Evolutionary conservation across 2,113 vertebrate species (phyloP), one percentile per base, ranked within the genome.

Genomic region (Pavo muticus): DNA sequence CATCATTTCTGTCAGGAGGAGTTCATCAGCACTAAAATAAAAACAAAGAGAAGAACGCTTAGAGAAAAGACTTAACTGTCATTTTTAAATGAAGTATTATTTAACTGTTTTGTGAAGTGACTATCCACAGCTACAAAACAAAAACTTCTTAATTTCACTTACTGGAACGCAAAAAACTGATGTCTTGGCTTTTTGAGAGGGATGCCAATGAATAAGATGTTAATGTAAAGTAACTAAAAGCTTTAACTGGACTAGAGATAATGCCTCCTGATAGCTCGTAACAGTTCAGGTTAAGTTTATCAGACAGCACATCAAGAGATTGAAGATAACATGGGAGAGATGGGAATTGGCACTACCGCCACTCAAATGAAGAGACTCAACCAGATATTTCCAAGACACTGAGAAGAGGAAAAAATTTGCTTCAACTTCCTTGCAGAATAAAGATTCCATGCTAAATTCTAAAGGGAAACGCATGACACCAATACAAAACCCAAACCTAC

Each of bases 1-100:
- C 93, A 99, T 97, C 99, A 99, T 99, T 97, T 99, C 99, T 3
- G 99, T 99, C 88, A 99, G 98, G 39, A 99, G 98, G 12, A 99
- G 98, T 89, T 99, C 99, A 67, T 99, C 99, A 7, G 98, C 99
- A 95, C 99, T 99, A 93, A 91, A 70, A 56, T 29, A 60, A 64
- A 89, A 35, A 60, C 23, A 93, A 44, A 63, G 25, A 92, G 6
- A 77, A 50, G 14, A 11, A 94, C 54, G 8, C 4, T 84, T 52
- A 90, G 54, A 19, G 59, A 32, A 47, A 82, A 83, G 11, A 74
- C 32, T 23, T 59, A 71, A 72, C 24, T 15, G 3, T 42, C 24
- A 35, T 52, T 93, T 92, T 87, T 1, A 67, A 84, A 44, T n/a
- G 0, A 87, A 75, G 23, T 61, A 40, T 2, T 61, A 65, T 30